phyloP scores from a whole-genome alignment of 2,113 vertebrate genomes.

The Bambusicola thoracicus region DNA sequence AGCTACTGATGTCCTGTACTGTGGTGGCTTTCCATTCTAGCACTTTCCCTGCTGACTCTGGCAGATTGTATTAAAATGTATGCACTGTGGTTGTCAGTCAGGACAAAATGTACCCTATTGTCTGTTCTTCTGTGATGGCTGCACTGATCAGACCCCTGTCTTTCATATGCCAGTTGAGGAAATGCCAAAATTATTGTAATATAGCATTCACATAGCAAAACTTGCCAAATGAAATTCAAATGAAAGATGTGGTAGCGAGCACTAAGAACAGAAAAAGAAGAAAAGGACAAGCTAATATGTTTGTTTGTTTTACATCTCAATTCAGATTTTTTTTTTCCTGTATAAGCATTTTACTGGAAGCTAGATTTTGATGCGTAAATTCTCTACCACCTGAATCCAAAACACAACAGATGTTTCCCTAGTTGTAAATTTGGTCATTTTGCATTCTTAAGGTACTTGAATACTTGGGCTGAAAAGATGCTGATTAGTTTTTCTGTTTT shows the following conservation, averaged over 20 bases:
- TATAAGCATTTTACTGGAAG: neutral
- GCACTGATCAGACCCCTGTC: neutral
- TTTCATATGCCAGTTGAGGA: constrained; percentile 16
- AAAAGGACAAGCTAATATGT: neutral
- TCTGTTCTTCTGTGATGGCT: constrained; percentile 3
- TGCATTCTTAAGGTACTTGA: neutral
- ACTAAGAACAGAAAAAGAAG: neutral
- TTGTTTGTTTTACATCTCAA: neutral
- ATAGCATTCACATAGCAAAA: neutral
- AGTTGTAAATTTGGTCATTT: neutral
- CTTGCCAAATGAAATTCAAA: constrained; percentile 5
- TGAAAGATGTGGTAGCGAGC: neutral
- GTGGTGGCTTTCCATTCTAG: neutral
- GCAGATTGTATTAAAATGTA: constrained; percentile 50
- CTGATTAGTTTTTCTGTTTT: neutral
- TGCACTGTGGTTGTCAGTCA: constrained; percentile 15
- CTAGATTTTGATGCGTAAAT: neutral
- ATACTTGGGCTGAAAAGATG: neutral
- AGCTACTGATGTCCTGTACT: neutral
- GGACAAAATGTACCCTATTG: constrained; percentile 56
- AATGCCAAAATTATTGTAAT: constrained; percentile 30
- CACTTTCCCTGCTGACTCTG: constrained; percentile 14
- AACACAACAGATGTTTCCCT: neutral
- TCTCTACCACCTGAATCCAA: neutral
- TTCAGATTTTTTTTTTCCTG: neutral